Evolutionary conservation across 2,113 vertebrate species (phyloP).

Genomic region (Bostrychus sinensis): DNA sequence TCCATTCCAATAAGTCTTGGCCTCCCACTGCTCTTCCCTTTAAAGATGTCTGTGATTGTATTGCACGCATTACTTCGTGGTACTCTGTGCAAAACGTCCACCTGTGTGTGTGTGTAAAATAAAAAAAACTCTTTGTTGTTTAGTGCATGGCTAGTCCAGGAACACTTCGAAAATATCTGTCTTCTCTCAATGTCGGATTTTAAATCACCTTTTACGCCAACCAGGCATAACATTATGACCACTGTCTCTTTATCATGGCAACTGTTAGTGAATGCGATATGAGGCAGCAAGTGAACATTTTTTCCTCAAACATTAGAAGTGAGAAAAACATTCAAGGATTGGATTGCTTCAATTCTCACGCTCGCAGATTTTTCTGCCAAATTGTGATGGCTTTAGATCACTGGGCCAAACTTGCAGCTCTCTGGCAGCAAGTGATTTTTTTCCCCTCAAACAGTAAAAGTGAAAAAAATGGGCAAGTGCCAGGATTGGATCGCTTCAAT

Average conservation of each 20-base stretch:
- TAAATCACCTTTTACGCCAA: slow-evolving; percentile 31
- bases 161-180: slow-evolving; percentile 58
- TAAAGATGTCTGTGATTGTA: slow-evolving; percentile 67
- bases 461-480: too few relatives aligned
- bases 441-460: too few relatives aligned
- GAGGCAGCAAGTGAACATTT: background rate
- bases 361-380: too few relatives aligned
- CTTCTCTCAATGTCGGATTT: slow-evolving; percentile 56
- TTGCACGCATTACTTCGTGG: slow-evolving; percentile 59
- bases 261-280: background rate
- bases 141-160: slow-evolving; percentile 67
- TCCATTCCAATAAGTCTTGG: slow-evolving; percentile 57
- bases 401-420: too few relatives aligned
- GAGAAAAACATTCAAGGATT: too few relatives aligned
- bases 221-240: background rate
- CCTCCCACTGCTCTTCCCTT: slow-evolving; percentile 58
- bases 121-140: slow-evolving; percentile 63
- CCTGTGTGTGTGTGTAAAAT: slow-evolving; percentile 49
- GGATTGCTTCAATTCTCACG: too few relatives aligned
- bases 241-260: too few relatives aligned
- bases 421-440: too few relatives aligned
- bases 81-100: slow-evolving; percentile 65
- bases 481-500: too few relatives aligned
- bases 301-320: background rate
- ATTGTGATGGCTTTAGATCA: too few relatives aligned